phyloP scores from a whole-genome alignment of 2,113 vertebrate species.

The Taurulus bubalis region DNA sequence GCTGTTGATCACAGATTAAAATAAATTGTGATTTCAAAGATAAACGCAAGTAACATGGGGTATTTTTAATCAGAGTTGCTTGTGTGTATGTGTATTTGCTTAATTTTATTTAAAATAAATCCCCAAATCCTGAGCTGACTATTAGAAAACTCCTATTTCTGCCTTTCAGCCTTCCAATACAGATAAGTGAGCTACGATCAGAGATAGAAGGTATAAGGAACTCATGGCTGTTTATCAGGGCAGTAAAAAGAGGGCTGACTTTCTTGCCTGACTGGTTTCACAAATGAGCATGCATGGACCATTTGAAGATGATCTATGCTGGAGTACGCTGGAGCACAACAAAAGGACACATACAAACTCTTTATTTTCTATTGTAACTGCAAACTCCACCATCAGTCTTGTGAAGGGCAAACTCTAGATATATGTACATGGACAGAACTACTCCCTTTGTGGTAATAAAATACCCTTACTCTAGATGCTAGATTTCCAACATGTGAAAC shows the following conservation, averaged over 20 bases:
- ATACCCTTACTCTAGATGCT: background rate
- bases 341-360: background rate
- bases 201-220: background rate
- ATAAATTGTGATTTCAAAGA: background rate
- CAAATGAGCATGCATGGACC: conserved; percentile 31
- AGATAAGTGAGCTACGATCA: background rate
- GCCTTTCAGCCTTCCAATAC: background rate
- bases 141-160: background rate
- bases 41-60: background rate
- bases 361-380: background rate
- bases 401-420: background rate
- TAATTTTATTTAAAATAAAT: background rate
- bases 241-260: conserved; percentile 23
- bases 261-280: conserved; percentile 39
- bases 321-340: conserved; percentile 8
- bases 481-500: background rate
- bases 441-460: background rate
- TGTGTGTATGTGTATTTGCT: background rate
- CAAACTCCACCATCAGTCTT: background rate
- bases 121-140: background rate
- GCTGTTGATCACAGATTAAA: background rate
- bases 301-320: conserved; percentile 31
- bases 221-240: background rate
- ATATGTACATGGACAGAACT: background rate
- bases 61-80: background rate